These are phyloP conservation scores for Drymonia ruficornis DNA, from an alignment of 2,888 invertebrate species.

Conservation along the genomic window DNA sequence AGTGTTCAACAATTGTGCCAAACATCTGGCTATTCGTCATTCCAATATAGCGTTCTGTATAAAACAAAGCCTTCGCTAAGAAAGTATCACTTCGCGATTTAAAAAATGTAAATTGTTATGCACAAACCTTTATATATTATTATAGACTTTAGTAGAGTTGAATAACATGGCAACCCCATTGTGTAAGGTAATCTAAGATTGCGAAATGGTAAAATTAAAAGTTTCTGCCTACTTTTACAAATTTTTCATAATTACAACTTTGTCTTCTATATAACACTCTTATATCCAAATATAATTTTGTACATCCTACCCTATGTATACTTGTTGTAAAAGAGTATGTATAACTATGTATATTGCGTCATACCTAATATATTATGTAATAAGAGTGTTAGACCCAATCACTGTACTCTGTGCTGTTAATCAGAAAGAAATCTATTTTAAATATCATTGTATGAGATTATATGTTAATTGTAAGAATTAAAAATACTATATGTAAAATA, in stretches of 20 bases:
- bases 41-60: slow-evolving; percentile 32
- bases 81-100: slow-evolving; percentile 1
- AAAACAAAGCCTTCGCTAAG: slow-evolving; percentile 18
- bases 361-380: slow-evolving; percentile 18
- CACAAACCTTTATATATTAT: not conserved
- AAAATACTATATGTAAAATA: slow-evolving; percentile 50
- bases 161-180: slow-evolving; percentile 10
- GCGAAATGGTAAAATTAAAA: slow-evolving; percentile 12
- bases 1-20: slow-evolving; percentile 75
- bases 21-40: slow-evolving; percentile 58
- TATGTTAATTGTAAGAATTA: slow-evolving; percentile 80
- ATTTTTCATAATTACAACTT: slow-evolving; percentile 6
- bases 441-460: slow-evolving; percentile 80
- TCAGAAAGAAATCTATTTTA: slow-evolving; percentile 80
- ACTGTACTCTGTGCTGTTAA: slow-evolving; percentile 65
- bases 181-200: slow-evolving; percentile 15
- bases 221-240: slow-evolving; percentile 17
- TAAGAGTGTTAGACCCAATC: slow-evolving; percentile 44
- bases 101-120: not conserved
- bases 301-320: slow-evolving; percentile 35
- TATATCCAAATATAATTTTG: slow-evolving; percentile 13
- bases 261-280: slow-evolving; percentile 19
- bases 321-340: slow-evolving; percentile 28
- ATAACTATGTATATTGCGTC: slow-evolving; percentile 15
- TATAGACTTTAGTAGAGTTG: not conserved